Base-by-base conservation (phyloP, 2,797 vertebrate genomes). In the Chelidonichthys spinosus region DNA sequence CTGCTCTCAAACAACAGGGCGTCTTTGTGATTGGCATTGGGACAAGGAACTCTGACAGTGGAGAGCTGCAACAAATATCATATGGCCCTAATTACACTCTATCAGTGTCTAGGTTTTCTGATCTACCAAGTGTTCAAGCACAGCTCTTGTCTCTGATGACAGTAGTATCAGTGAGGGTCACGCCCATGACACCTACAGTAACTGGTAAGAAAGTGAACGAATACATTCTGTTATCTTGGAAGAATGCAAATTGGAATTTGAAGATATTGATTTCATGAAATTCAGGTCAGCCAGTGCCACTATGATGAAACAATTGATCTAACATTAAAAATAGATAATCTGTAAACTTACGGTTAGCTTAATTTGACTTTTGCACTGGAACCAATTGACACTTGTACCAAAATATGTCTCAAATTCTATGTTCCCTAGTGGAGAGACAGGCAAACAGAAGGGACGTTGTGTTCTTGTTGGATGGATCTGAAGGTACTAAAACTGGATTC, bases 31-130 rank as follows among this genome's bases (percentile, higher is more conserved):
- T 87, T 52, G 68, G 60, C 18, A 83, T 92, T 50, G 87, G 91
- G 49, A 78, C 82, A 17, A 94, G 83, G 66, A 90, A 85, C 1
- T 95, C 95, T 0, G 84, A 86, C 52, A 80, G 39, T 15, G 46
- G 7, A 53, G 87, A 88, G 56, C 60, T 91, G 44, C 58, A 79
- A 63, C 85, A 61, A 49, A 88, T 91, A 63, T 75, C 84, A 4
- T 36, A 50, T 47, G 83, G 89, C 2, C 81, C 88, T 9, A 89
- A 42, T 50, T 77, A 54, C 6, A 67, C 75, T 61, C 73, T 90
- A 3, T 82, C 69, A 10, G 78, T 90, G 58, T 73, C 76, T 74
- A 74, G 81, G 11, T 85, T 84, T 42, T 46, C 72, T 63, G 83
- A 87, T 63, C 85, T 89, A 17, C 81, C 87, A 56, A 76, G 18